phyloP scores from a whole-genome alignment of 1,140 invertebrate species.

The Stenopsyche tienmushanensis region DNA sequence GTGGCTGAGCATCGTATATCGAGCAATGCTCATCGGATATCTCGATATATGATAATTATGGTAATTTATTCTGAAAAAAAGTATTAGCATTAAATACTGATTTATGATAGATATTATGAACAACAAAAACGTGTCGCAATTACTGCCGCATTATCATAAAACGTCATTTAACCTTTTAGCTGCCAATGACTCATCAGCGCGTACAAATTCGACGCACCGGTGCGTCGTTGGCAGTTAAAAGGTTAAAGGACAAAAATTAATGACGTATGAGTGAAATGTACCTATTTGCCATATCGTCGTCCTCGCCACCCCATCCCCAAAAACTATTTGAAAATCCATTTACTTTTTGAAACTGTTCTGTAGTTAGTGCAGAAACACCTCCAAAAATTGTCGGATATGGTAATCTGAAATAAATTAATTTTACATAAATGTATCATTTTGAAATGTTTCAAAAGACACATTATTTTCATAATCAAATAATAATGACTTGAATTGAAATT shows the following conservation, averaged over 20 bases:
- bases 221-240: no score
- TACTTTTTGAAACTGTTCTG: slow-evolving; percentile 76
- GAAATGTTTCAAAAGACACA: background rate
- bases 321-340: slow-evolving; percentile 92
- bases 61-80: slow-evolving; percentile 63
- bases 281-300: slow-evolving; percentile 89
- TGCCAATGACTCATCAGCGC: no score
- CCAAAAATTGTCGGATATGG: slow-evolving; percentile 88
- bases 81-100: no score
- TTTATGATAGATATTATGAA: no score
- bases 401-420: slow-evolving; percentile 61
- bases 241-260: no score
- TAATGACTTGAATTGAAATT: slow-evolving; percentile 56
- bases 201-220: no score
- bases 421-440: background rate
- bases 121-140: no score
- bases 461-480: background rate
- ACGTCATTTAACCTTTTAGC: no score
- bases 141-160: background rate
- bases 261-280: slow-evolving; percentile 27
- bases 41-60: slow-evolving; percentile 80
- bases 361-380: slow-evolving; percentile 82
- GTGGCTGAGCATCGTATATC: slow-evolving; percentile 90
- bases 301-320: slow-evolving; percentile 93
- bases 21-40: slow-evolving; percentile 82